A percentile compares a stretch with the other conserved stretches of the same genome.
Conservation (phyloP, 2,888 invertebrate genomes). For the Deroplatys truncata region DNA sequence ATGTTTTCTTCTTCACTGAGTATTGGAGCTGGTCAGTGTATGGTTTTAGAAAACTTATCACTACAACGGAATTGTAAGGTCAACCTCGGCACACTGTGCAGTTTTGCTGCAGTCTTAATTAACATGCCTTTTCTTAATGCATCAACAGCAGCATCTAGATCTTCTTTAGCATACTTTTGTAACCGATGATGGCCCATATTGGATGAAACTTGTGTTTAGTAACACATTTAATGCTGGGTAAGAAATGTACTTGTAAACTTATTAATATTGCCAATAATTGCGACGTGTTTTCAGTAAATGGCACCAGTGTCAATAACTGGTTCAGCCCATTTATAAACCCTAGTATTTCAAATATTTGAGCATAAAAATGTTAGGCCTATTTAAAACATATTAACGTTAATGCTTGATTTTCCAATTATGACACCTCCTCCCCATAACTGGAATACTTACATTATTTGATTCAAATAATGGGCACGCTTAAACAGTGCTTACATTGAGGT, state of each 20-base stretch:
- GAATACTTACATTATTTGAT: not conserved
- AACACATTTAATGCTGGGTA: not conserved
- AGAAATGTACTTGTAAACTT: not conserved
- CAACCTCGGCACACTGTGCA: not conserved
- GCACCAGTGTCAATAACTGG: not conserved
- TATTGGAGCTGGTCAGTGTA: not conserved
- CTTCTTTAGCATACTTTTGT: not conserved
- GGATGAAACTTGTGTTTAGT: not conserved
- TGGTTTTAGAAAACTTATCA: not conserved
- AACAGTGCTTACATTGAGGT: not conserved
- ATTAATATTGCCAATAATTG: not conserved
- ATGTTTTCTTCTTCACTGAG: not conserved
- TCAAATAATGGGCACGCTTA: not conserved
- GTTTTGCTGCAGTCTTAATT: not conserved
- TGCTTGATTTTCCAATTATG: no score
- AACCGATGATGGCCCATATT: not conserved
- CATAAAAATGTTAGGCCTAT: not conserved
- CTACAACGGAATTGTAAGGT: no score
- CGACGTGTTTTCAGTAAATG: not conserved
- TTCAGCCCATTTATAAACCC: not conserved
- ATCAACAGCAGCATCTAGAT: not conserved
- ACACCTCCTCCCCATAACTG: not conserved
- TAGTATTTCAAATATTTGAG: not conserved
- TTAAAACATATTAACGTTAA: no score
- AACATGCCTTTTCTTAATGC: not conserved